A percentile compares a stretch with the other conserved stretches of the same genome.
Evolutionary conservation across 2,113 vertebrate genomes (phyloP).

Genomic region (Tangachromis dhanisi): DNA sequence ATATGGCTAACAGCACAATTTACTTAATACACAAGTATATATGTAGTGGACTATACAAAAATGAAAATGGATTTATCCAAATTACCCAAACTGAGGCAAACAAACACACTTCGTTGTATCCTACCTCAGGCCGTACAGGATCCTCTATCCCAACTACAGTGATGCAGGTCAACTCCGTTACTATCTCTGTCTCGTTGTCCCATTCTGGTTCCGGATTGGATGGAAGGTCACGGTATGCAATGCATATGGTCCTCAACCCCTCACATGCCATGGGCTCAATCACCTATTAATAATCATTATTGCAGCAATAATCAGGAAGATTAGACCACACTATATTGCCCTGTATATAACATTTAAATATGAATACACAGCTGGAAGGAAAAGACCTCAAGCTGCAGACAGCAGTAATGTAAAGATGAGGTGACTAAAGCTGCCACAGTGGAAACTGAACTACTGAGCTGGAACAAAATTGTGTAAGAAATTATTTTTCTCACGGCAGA

Average conservation of each 20-base stretch:
- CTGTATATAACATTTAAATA: background rate
- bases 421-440: conserved; percentile 35
- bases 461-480: conserved; percentile 32
- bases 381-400: background rate
- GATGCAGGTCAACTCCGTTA: conserved; percentile 82
- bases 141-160: conserved; percentile 87
- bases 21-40: background rate
- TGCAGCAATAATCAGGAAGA: background rate
- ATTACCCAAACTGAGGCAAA: background rate
- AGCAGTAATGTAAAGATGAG: conserved; percentile 19
- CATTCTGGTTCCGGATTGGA: conserved; percentile 80
- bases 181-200: conserved; percentile 82
- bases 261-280: conserved; percentile 90
- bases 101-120: background rate
- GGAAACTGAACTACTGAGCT: conserved; percentile 28
- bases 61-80: background rate
- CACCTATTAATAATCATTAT: conserved; percentile 52
- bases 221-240: conserved; percentile 81
- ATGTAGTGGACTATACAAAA: background rate
- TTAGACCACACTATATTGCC: background rate
- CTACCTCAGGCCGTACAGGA: conserved; percentile 85
- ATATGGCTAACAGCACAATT: background rate
- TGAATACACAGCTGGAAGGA: conserved; percentile 1
- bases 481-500: conserved; percentile 28
- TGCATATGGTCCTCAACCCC: conserved; percentile 85